Conservation (phyloP, 2,797 vertebrate genomes). For the Pseudopleuronectes americanus region DNA sequence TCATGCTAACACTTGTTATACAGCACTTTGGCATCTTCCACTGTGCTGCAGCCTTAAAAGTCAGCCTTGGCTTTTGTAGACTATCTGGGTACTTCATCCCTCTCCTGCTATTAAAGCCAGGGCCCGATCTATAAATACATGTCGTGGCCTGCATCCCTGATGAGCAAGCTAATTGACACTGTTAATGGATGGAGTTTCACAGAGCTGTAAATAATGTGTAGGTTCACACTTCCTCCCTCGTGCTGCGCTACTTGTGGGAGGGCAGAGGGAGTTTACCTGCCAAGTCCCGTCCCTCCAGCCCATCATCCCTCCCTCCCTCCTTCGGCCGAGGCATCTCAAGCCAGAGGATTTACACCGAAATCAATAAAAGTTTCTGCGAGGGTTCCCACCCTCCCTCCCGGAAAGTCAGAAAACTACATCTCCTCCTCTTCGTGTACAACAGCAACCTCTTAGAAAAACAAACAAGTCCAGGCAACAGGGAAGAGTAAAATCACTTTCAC, state of each 20-base stretch:
- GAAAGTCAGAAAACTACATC: constrained; percentile 73
- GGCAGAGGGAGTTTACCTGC: constrained; percentile 75
- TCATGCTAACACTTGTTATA: constrained; percentile 37
- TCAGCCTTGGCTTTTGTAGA: constrained; percentile 54
- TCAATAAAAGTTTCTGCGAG: constrained; percentile 76
- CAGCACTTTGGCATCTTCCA: constrained; percentile 47
- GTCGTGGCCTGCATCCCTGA: constrained; percentile 70
- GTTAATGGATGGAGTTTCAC: constrained; percentile 80
- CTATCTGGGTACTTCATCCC: constrained; percentile 51
- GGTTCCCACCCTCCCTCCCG: background rate
- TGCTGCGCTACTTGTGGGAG: constrained; percentile 69
- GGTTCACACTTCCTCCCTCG: constrained; percentile 74
- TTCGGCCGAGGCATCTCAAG: constrained; percentile 53
- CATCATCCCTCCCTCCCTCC: constrained; percentile 45
- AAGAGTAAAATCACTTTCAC: constrained; percentile 48
- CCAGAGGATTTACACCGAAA: constrained; percentile 73
- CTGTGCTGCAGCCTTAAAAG: constrained; percentile 51
- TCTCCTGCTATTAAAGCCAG: constrained; percentile 66
- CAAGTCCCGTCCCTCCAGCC: constrained; percentile 64
- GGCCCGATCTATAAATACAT: constrained; percentile 74
- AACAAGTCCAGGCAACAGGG: constrained; percentile 46
- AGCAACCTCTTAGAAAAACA: constrained; percentile 56
- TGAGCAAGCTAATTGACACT: constrained; percentile 79
- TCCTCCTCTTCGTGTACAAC: constrained; percentile 51
- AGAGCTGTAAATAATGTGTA: constrained; percentile 81